Evolutionary conservation across 2,888 invertebrate genomes (phyloP).

Genomic region (Torymus texanus): DNA sequence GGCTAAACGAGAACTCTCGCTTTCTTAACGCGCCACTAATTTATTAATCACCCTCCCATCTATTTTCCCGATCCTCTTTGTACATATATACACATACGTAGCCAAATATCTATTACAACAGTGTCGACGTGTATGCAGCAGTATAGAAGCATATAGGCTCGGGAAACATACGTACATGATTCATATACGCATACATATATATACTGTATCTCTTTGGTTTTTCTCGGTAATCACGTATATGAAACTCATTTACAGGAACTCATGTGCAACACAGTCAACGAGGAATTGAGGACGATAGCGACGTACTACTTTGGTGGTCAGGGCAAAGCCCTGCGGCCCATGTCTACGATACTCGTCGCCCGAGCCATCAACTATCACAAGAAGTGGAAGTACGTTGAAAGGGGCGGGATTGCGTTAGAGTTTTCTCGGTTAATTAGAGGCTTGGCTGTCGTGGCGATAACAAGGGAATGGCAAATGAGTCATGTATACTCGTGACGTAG

Average conservation of each 20-base stretch:
- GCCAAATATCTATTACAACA: no score
- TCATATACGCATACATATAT: no score
- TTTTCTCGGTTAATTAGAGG: no score
- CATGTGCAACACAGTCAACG: constrained; percentile 86
- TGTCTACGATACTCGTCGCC: constrained; percentile 95
- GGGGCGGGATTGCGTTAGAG: no score
- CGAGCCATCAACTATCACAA: constrained; percentile 94
- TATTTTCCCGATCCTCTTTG: no score
- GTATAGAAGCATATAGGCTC: no score
- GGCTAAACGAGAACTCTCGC: neutral
- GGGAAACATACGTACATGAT: no score
- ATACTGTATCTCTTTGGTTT: neutral
- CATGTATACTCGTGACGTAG: no score
- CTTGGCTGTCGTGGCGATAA: no score
- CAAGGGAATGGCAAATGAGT: no score
- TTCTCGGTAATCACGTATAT: neutral
- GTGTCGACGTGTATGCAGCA: no score
- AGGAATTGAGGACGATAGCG: constrained; percentile 92
- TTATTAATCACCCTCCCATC: neutral
- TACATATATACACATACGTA: no score
- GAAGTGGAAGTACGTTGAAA: constrained; percentile 83
- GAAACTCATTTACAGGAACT: constrained; percentile 78
- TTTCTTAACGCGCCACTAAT: constrained; percentile 13
- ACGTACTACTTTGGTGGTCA: constrained; percentile 99
- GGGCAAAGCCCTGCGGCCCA: constrained; percentile 97